Base-by-base conservation (phyloP, 2,888 invertebrate species). In the Diaprepes abbreviatus region DNA sequence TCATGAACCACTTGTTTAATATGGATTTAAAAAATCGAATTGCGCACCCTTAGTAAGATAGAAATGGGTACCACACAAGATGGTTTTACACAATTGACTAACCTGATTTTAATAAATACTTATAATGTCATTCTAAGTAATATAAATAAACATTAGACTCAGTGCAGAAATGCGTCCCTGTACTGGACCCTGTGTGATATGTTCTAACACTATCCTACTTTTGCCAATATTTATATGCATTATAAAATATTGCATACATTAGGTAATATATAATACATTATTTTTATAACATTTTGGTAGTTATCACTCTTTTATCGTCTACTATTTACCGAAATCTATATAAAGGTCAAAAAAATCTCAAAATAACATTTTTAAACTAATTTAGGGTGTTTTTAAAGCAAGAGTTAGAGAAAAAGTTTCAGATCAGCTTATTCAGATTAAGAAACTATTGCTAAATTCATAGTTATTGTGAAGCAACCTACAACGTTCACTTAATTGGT, bases 181-280 rank as follows among this genome's bases (percentile, higher is more conserved):
- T 62, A 64, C 73, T 60, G 79, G 80, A 81, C 79, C 77, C 78
- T 78, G 80, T 78, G 80, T 82, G 82, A 82, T 83, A 82, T 82
- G 82, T 82, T 78, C 81, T 82, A 83, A 80, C 73, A 75, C 80
- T 80, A 76, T 75, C 77, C 59, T 66, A 59, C 43, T 52, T 57
- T 60, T 54, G 19, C 52, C 45, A 57, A 33, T 48, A 57, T 65
- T 43, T 59, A 50, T 50, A 50, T 40, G 38, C 38, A 19, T 31
- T 59, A 52, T 52, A 59, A 60, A 66, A 52, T 66, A 60, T 66
- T 66, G 66, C 66, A 35, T 59, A 52, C 28, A 17, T 60, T 50
- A 35, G 28, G 35, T 50, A 48, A 21, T 52, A 60, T n/a, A n/a
- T 38, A 21, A 17, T 66, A 45, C 57, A 50, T 57, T 66, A 58